These are phyloP conservation scores for Platycercus adscitus DNA, from an alignment of 2,113 vertebrate species.

Conservation along the genomic window DNA sequence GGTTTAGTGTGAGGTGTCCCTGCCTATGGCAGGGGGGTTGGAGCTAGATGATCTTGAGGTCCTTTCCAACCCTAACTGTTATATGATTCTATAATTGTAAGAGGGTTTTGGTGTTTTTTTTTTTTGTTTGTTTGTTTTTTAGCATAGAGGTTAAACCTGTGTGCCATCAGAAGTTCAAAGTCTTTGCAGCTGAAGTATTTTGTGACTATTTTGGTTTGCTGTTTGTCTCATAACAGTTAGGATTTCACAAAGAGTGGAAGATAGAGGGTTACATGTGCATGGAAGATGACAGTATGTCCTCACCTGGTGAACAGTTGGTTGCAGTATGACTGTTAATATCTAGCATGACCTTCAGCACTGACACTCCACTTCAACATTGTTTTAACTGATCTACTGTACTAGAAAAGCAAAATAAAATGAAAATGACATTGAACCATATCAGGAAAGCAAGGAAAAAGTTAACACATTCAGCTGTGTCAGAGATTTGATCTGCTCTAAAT, in stretches of 20 bases:
- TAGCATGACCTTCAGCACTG: not conserved
- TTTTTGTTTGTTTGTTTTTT: not conserved
- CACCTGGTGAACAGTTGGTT: not conserved
- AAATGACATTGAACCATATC: not conserved
- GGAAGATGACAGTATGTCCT: not conserved
- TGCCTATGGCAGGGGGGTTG: no score
- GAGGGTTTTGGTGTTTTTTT: accelerated
- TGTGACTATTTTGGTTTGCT: not conserved
- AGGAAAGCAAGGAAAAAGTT: not conserved
- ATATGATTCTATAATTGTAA: not conserved
- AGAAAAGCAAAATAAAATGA: conserved; percentile 14
- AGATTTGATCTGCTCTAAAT: conserved; percentile 5
- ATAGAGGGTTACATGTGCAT: not conserved
- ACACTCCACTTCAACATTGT: not conserved
- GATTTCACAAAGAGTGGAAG: not conserved
- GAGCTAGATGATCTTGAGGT: no score
- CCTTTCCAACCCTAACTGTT: no score
- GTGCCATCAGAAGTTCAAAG: not conserved
- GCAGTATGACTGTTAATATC: not conserved
- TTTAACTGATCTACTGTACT: not conserved
- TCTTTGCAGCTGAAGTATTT: not conserved
- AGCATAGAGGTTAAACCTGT: not conserved
- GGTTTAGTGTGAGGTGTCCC: no score
- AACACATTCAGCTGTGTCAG: not conserved
- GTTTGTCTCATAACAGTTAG: not conserved